Evolutionary conservation across 2,113 vertebrate genomes (phyloP), one percentile per base, ranked within the genome.

Genomic region (Neotragus pygmaeus): DNA sequence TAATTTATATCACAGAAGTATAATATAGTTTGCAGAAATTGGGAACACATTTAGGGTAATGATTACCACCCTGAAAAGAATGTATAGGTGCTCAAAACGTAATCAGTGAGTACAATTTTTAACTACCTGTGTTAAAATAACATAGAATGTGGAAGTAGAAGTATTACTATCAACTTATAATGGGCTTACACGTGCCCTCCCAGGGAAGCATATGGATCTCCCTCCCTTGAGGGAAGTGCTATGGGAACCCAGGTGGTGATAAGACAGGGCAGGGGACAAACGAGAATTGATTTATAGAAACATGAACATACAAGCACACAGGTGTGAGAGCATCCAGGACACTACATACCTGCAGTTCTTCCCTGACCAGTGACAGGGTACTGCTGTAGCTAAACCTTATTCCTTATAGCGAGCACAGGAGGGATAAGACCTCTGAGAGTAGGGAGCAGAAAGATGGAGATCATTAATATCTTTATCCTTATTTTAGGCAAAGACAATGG

Each of bases 21-120:
- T 86, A 96, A 80, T 94, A 60, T 12, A n/a, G 47, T 90, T 92
- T 51, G 1, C 23, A 75, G 57, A 93, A 91, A 70, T 15, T 28
- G n/a, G 19, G 51, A 90, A 91, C 78, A 86, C 39, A 94, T 93
- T 82, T 93, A 93, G 19, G 70, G 13, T 95, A 93, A 83, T 60
- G 30, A 91, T 91, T 80, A 87, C 77, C 62, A 87, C 57, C 78
- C 43, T 88, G 39, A 30, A 82, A 84, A 5, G 21, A 96, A 88
- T 62, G 62, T 14, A 33, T 47, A 49, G 5, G 33, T 92, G 9
- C 55, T 95, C 36, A 62, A 96, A 88, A 95, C 0, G 16, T 73
- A 91, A 49, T n/a, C 80, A 66, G n/a, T 45, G 75, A 93, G 45
- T 86, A 28, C 53, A 90, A 94, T 96, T n/a, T n/a, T 96, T n/a